Evolutionary conservation across 2,888 invertebrate species (phyloP).

Genomic region (Leistus spinibarbis): DNA sequence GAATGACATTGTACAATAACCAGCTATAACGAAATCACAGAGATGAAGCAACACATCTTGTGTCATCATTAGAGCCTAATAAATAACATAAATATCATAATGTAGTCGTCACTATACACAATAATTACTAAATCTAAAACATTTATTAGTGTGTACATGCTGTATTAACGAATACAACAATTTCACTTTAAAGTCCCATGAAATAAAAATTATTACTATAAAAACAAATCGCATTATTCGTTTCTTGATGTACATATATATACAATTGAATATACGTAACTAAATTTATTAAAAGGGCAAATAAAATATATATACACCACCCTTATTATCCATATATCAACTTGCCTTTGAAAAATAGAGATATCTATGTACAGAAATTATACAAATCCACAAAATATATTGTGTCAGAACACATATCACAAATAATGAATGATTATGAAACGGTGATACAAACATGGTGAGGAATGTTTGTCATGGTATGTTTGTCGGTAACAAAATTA

Average conservation of each 20-base stretch:
- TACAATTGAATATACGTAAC: not conserved
- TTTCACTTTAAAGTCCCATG: slow-evolving; percentile 28
- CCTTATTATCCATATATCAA: not conserved
- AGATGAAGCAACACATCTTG: slow-evolving; percentile 33
- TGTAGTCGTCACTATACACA: not conserved
- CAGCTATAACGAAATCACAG: slow-evolving; percentile 34
- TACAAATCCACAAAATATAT: slow-evolving; percentile 9
- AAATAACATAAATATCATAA: slow-evolving; percentile 35
- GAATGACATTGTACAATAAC: slow-evolving; percentile 19
- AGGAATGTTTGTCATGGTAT: slow-evolving; percentile 34
- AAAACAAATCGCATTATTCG: slow-evolving; percentile 15
- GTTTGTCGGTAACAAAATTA: not conserved
- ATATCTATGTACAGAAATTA: slow-evolving; percentile 3
- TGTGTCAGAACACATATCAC: slow-evolving; percentile 17
- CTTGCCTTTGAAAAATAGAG: not conserved
- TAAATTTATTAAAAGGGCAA: not conserved
- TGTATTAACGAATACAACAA: slow-evolving; percentile 4
- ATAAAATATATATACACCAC: slow-evolving; percentile 27
- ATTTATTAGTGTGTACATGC: not conserved
- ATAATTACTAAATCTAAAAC: not conserved
- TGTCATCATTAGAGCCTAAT: slow-evolving; percentile 31
- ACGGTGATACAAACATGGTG: slow-evolving; percentile 20
- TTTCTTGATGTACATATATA: slow-evolving; percentile 15
- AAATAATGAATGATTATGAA: slow-evolving; percentile 14
- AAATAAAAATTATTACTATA: slow-evolving; percentile 25